phyloP scores from a whole-genome alignment of 2,797 vertebrate species.

The Neopelma chrysocephalum region DNA sequence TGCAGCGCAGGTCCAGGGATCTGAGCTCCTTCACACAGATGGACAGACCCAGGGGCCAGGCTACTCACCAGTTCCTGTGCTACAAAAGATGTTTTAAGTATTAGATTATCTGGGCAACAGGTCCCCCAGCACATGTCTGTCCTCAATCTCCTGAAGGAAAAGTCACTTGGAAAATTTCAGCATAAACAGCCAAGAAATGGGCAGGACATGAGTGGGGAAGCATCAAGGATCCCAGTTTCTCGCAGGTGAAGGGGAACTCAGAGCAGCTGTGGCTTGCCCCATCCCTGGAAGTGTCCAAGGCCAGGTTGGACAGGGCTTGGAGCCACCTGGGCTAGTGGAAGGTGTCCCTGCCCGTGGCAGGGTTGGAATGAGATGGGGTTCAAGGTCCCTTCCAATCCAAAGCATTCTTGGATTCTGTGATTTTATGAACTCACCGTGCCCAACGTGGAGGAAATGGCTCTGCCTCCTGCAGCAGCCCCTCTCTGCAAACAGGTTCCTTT shows the following conservation, averaged over 20 bases:
- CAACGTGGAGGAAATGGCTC: conserved; percentile 76
- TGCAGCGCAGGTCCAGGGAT: background rate
- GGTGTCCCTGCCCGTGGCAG: background rate
- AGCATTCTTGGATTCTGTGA: background rate
- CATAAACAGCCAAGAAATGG: background rate
- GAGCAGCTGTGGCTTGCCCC: background rate
- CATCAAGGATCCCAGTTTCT: background rate
- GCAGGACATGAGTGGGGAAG: background rate
- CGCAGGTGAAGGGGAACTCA: background rate
- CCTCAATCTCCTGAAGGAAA: background rate
- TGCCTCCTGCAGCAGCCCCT: conserved; percentile 82
- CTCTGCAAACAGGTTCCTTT: conserved; percentile 76
- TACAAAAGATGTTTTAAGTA: background rate
- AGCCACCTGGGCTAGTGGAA: background rate
- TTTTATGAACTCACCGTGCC: conserved; percentile 72
- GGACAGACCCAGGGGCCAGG: background rate
- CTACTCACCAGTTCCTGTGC: background rate
- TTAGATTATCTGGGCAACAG: background rate
- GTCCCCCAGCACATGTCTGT: background rate
- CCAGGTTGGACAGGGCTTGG: background rate
- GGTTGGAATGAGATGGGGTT: background rate
- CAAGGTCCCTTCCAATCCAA: background rate
- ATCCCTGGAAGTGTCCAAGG: background rate
- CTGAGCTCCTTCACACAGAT: background rate
- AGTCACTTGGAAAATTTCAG: background rate